Base-by-base conservation (phyloP, 2,888 invertebrate species). In the Julus scanicus region DNA sequence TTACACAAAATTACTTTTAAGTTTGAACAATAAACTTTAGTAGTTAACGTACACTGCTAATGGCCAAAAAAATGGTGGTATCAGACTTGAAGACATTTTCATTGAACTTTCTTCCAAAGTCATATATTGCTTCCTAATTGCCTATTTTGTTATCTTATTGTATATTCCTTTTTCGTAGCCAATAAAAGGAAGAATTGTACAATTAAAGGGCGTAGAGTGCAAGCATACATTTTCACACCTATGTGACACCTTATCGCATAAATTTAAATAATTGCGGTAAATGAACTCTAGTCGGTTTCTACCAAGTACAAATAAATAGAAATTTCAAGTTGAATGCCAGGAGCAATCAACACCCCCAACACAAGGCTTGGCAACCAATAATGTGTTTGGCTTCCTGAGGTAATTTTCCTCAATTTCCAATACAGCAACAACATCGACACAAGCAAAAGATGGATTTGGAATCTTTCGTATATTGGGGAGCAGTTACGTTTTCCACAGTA, bases 211-310 rank as follows among this genome's bases (percentile, higher is more conserved):
- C 20, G 20, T 71, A 71, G 71, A 29, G 71, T 71, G 71, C 71
- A 29, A 20, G 29, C 71, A 71, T 29, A 4, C 29, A 20, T 71
- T 71, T 71, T 71, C 71, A 29, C 71, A 71, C 71, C 71, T 71
- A 8, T 71, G 29, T 71, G 71, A 71, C 71, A 71, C 29, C 71
- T 71, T 9, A 29, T 0, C 1, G 71, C 9, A 29, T 44, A n/a
- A 71, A 71, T 20, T 71, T 71, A 71, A 71, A 71, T 71, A 71
- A 71, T 29, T 71, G 71, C 71, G 71, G 71, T 71, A 71, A 71
- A 71, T 71, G 71, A 71, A 71, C 71, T 71, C 71, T 9, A 4
- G 57, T 57, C 57, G 57, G 15, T 57, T 57, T 1, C 57, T 15
- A n/a, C 57, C 57, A n/a, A 17, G 71, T 71, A 29, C 20, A 71